Evolutionary conservation across 1,140 invertebrate species (phyloP), one percentile per base, ranked within the genome.

Genomic region (Contarinia nasturtii): DNA sequence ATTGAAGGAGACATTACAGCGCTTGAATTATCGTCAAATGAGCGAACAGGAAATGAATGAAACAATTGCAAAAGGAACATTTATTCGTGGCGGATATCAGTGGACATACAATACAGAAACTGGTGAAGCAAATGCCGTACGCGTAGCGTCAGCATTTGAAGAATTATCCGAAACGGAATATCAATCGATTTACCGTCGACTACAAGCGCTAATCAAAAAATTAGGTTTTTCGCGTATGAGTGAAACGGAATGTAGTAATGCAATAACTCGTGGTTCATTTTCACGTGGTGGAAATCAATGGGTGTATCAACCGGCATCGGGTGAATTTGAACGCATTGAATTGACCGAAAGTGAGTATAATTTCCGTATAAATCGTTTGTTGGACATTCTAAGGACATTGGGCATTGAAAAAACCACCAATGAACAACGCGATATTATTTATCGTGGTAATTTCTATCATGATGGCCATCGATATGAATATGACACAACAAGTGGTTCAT

Each of bases 391-490:
- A 5, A n/a, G 2, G 17, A 14, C 3, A 38, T 38, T 38, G 17
- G 17, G 12, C 17, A 14, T 14, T 5, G 5, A 38, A 38, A 17
- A 38, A 17, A 18, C 41, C 2, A 7, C 41, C 2, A 17, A 18
- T 7, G 41, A 43, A 19, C 18, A 20, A 11, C 7, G 18, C 7
- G 41, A 43, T 12, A 43, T 43, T 7, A 43, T 43, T 12, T 43
- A 43, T 19, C n/a, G 18, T 18, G 41, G 41, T 18, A 18, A 43
- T 21, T 43, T 43, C 41, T 43, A 43, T 43, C n/a, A 43, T 14
- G 41, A 17, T 21, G 41, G 41, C n/a, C 20, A 43, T 19, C n/a
- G 41, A 19, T 43, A 43, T 21, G 41, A 43, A 43, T 43, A 43
- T 21, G 18, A 20, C 12, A 18, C 17, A 7, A 18, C n/a, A 5